A percentile compares a stretch with the other conserved stretches of the same genome.
Evolutionary conservation across 30 jellyfish, hydroid and myxozoan species (phyloP).

Genomic region (Nemopilema nomurai): DNA sequence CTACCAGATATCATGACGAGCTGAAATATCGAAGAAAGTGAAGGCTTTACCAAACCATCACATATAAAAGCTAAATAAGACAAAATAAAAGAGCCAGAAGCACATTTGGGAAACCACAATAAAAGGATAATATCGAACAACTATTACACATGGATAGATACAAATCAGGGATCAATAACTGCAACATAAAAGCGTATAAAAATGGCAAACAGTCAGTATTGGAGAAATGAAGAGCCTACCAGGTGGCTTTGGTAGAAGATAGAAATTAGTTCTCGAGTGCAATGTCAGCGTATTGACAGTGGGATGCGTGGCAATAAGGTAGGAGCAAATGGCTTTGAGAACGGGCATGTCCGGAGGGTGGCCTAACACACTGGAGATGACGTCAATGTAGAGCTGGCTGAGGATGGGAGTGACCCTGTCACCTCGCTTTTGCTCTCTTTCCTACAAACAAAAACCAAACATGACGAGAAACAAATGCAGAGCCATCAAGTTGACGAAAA

Average conservation of each 20-base stretch:
- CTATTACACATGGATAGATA: no score
- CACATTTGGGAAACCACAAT: no score
- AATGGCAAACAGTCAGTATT: background rate
- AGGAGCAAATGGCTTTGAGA: conserved; percentile 80
- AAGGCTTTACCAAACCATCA: no score
- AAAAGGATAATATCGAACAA: no score
- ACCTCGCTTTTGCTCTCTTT: conserved; percentile 79
- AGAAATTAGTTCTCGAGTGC: conserved; percentile 81
- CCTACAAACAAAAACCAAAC: conserved; percentile 41
- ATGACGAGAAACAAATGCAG: background rate
- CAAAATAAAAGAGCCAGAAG: no score
- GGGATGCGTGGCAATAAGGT: conserved; percentile 92
- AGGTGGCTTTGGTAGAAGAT: conserved; percentile 75
- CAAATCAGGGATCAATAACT: background rate
- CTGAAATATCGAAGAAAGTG: no score
- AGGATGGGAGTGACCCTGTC: conserved; percentile 63
- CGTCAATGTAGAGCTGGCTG: conserved; percentile 77
- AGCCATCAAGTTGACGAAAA: background rate
- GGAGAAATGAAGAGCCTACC: conserved; percentile 15
- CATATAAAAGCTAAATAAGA: no score
- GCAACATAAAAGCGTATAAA: background rate
- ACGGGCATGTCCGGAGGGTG: conserved; percentile 93
- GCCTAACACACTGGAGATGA: conserved; percentile 72
- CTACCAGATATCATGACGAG: no score
- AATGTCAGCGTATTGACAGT: conserved; percentile 86